Conservation (phyloP, 2,113 vertebrate genomes). For the Ascaphus truei region DNA sequence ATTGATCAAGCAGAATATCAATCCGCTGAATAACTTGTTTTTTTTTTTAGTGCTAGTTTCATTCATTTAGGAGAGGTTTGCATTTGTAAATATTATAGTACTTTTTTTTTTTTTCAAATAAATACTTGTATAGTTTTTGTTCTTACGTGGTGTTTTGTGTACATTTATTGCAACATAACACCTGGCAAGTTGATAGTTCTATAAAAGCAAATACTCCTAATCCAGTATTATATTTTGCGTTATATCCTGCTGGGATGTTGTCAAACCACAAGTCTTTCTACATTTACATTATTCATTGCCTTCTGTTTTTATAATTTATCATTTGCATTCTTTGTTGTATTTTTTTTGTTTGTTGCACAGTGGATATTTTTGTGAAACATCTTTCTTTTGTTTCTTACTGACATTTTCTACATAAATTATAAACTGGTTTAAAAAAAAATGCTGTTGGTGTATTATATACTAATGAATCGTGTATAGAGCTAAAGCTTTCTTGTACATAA, state of each 20-base stretch:
- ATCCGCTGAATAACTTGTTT: too few relatives aligned
- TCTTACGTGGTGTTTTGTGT: not conserved
- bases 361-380: constrained; percentile 65
- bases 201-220: not conserved
- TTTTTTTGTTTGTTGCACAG: constrained; percentile 54
- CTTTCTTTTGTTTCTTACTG: constrained; percentile 76
- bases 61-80: not conserved
- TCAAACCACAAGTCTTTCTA: not conserved
- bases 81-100: constrained; percentile 3
- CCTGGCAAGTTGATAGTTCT: not conserved
- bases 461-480: too few relatives aligned
- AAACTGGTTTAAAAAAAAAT: constrained; percentile 62
- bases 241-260: not conserved
- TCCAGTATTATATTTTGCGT: not conserved
- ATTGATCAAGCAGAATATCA: too few relatives aligned
- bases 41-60: too few relatives aligned
- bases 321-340: constrained; percentile 45
- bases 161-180: not conserved
- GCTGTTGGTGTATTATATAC: not conserved
- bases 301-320: constrained; percentile 49
- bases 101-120: not conserved
- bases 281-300: not conserved
- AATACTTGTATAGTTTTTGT: not conserved
- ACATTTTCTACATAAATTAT: constrained; percentile 76
- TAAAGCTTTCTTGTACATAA: too few relatives aligned